Evolutionary conservation across 1,140 invertebrate species (phyloP), one percentile per base, ranked within the genome.

Genomic region (Drosophila repletoides): DNA sequence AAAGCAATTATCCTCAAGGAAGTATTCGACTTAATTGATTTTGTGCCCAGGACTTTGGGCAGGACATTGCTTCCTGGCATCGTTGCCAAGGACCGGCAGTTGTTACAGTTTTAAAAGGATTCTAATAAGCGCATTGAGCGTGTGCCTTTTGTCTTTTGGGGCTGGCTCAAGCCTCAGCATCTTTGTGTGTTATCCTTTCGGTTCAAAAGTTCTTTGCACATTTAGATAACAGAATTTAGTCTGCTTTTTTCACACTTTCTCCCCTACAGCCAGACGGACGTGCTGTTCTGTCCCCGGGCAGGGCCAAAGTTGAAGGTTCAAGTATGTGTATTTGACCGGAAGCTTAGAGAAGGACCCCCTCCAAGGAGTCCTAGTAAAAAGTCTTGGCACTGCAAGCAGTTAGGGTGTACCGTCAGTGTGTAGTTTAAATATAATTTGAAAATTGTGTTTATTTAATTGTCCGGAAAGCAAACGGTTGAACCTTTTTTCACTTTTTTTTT

Each of bases 21-120:
- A 86, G 80, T 80, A 79, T 80, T 80, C 81, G 80, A 86, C 80
- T 86, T 86, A 86, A 86, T 86, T 86, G 80, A 86, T 86, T 86
- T 79, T 72, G 63, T 36, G 45, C 45, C 63, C 29, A 64, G 28
- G 10, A 5, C 48, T 26, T 28, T 22, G 41, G 41, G 6, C 14
- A 7, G 22, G 17, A 12, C n/a, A 34, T 2, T 14, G 1, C 22
- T 10, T 4, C 26, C 17, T 21, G 1, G 9, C n/a, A 12, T 10
- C 31, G 7, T n/a, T n/a, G n/a, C n/a, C n/a, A 10, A 10, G 14
- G 9, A 15, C 60, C 36, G 72, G 53, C 58, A 80, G 72, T 69
- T 69, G 71, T 74, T 60, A 72, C 75, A 65, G 59, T 86, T 76
- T 75, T 72, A 86, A 86, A 86, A 64, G 80, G 80, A 86, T 86